phyloP scores from a whole-genome alignment of 2,113 vertebrate species.

The Heterotis niloticus region DNA sequence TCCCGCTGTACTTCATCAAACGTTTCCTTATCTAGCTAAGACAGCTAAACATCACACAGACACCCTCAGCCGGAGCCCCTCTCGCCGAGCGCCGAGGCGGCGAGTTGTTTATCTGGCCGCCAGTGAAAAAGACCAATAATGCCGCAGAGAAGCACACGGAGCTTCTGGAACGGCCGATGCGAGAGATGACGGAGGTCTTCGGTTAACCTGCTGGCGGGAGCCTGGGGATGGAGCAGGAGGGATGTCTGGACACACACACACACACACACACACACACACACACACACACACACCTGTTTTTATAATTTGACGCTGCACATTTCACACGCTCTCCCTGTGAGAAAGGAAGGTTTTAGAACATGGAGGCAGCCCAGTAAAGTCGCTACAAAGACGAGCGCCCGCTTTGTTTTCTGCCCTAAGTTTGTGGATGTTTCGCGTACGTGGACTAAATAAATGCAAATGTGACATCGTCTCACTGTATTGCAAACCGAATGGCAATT shows the following conservation, averaged over 20 bases:
- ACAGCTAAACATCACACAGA: conserved; percentile 65
- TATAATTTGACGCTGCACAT: no score
- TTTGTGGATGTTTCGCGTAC: no score
- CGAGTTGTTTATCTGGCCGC: conserved; percentile 45
- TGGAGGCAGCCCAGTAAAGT: no score
- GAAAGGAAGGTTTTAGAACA: no score
- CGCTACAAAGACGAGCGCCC: no score
- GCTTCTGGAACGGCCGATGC: conserved; percentile 12
- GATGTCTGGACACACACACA: no score
- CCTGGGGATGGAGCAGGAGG: background rate
- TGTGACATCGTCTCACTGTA: no score
- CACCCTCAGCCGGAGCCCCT: conserved; percentile 24
- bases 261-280: background rate
- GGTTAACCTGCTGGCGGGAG: background rate
- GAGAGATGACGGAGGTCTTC: background rate
- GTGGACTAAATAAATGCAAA: no score
- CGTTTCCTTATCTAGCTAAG: conserved; percentile 56
- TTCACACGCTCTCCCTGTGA: no score
- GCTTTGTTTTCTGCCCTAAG: no score
- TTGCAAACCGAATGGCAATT: no score
- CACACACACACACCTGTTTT: conserved; percentile 28
- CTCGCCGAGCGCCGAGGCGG: conserved; percentile 6
- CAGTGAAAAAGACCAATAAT: conserved; percentile 39
- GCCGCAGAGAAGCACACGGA: conserved; percentile 26
- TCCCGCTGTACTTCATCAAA: conserved; percentile 57